Evolutionary conservation across 2,113 vertebrate genomes (phyloP).

Genomic region (Psittacus erithacus): DNA sequence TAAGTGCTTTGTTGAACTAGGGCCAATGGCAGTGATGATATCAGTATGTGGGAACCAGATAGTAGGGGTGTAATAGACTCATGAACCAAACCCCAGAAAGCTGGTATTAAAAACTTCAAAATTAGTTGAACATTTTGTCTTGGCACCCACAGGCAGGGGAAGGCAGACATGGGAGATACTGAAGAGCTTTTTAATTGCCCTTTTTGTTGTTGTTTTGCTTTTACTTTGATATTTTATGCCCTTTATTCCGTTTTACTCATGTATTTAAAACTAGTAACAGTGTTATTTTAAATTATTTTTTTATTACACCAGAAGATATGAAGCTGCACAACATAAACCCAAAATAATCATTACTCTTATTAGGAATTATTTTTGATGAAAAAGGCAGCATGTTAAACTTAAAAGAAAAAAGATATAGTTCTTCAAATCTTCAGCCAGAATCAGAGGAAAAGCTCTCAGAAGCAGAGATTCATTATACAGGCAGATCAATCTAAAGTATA

Average conservation of each 20-base stretch:
- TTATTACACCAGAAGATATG: neutral
- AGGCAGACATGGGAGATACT: neutral
- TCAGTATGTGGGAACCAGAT: neutral
- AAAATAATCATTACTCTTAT: conserved; percentile 23
- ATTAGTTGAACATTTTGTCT: neutral
- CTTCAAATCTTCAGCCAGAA: conserved; percentile 22
- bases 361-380: neutral
- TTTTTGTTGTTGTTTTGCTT: neutral
- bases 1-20: conserved; percentile 1
- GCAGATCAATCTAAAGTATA: neutral
- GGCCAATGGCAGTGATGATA: neutral
- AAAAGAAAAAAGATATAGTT: neutral
- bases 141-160: neutral
- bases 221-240: neutral
- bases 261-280: conserved; percentile 13
- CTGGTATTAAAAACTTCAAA: neutral
- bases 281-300: neutral
- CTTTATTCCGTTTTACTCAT: neutral
- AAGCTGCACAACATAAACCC: neutral
- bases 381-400: neutral
- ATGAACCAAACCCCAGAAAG: neutral
- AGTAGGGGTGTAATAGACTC: neutral
- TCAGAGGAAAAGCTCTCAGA: neutral
- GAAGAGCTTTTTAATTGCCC: neutral
- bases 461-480: neutral